Evolutionary conservation across 2,797 vertebrate species (phyloP), one percentile per base, ranked within the genome.

Genomic region (Anguilla megastoma): DNA sequence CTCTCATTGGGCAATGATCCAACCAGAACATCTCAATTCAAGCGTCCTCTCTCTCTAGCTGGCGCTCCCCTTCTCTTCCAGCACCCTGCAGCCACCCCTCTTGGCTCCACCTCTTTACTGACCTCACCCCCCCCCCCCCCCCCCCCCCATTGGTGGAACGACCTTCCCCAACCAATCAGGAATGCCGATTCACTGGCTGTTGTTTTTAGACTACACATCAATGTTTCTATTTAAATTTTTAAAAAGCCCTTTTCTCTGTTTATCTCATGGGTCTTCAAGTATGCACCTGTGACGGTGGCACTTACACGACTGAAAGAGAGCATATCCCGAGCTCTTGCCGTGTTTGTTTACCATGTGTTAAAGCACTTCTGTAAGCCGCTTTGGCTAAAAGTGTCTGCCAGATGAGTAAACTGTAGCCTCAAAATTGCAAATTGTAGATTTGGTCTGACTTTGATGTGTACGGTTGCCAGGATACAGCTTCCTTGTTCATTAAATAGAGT

Each of bases 401-500:
- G 58, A 63, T 63, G 58, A 63, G 16, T 63, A 18, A 63, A 63
- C 16, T 24, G 58, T 63, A 5, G 58, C 18, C 21, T 63, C 14
- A 63, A 24, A 63, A 63, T n/a, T 6, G 1, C 24, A 66, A 27
- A n/a, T 66, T 63, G 63, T 27, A 27, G 21, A 66, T 66, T 27
- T 66, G 7, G 24, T 66, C 63, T 66, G 63, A 27, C 54, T 14
- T 66, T 66, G 24, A 66, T 66, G 63, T 66, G 24, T 7, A 27
- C 63, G 8, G 63, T 27, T 66, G 24, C 63, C 63, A 66, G 63
- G 63, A 27, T 24, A n/a, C 63, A 66, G n/a, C n/a, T 66, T 66
- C 18, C 63, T 66, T 66, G 14, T 66, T 66, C 63, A 66, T 66
- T 66, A 66, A n/a, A 66, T 66, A 66, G 63, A 66, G 63, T 66